Evolutionary conservation across 1,140 invertebrate genomes (phyloP).

Genomic region (Scaptomyza hsui): DNA sequence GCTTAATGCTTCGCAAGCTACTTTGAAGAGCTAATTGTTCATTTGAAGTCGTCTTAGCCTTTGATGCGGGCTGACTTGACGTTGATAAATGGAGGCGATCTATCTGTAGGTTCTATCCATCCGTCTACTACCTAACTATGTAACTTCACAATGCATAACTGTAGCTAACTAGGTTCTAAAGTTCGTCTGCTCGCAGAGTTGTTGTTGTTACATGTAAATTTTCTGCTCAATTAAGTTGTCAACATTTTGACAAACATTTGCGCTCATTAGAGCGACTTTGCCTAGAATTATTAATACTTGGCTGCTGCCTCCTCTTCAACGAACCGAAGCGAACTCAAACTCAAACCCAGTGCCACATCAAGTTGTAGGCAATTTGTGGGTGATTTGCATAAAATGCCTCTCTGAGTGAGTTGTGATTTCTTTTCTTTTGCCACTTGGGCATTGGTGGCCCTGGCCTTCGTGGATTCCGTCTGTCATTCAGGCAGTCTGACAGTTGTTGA

Average conservation of each 20-base stretch:
- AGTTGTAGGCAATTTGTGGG: slow-evolving; percentile 57
- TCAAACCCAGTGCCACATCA: background rate
- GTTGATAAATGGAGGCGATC: slow-evolving; percentile 62
- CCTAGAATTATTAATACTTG: slow-evolving; percentile 71
- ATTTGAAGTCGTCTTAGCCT: background rate
- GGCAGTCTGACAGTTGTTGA: slow-evolving; percentile 24
- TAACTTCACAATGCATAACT: slow-evolving; percentile 40
- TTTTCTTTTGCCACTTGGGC: slow-evolving; percentile 14
- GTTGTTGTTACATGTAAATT: slow-evolving; percentile 37
- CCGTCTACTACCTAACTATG: slow-evolving; percentile 19
- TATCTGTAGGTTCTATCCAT: slow-evolving; percentile 11
- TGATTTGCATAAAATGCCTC: slow-evolving; percentile 72
- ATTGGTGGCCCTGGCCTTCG: background rate
- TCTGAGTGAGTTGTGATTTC: slow-evolving; percentile 32
- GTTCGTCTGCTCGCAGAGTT: background rate
- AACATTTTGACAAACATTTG: slow-evolving; percentile 74
- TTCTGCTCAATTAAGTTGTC: slow-evolving; percentile 77
- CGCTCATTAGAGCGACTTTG: slow-evolving; percentile 63
- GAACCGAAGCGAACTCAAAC: background rate
- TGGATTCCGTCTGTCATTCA: background rate
- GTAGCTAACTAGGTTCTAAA: slow-evolving; percentile 24
- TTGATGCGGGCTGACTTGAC: slow-evolving; percentile 54
- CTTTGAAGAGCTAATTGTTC: slow-evolving; percentile 37
- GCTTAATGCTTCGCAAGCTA: slow-evolving; percentile 21
- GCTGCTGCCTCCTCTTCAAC: slow-evolving; percentile 25